phyloP scores from a whole-genome alignment of 2,888 invertebrate genomes.

The Morpho achilles region DNA sequence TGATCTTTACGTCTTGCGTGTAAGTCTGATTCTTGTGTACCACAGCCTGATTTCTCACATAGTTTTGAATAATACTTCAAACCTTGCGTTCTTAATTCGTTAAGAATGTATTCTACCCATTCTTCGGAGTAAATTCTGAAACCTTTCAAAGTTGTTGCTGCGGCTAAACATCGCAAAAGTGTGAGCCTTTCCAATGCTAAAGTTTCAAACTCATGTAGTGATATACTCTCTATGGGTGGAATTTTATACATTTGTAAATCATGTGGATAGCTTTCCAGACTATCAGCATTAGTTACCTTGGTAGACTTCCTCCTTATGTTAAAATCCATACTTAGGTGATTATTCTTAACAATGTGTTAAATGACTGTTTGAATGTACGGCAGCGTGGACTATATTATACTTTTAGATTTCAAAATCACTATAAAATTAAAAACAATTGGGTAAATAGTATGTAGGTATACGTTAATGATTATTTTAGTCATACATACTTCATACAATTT shows the following conservation, averaged over 20 bases:
- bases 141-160: constrained; percentile 82
- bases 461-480: too few relatives aligned
- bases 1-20: constrained; percentile 88
- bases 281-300: constrained; percentile 52
- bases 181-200: constrained; percentile 90
- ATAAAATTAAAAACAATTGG: too few relatives aligned
- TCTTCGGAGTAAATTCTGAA: constrained; percentile 82
- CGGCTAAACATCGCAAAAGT: constrained; percentile 87
- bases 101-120: constrained; percentile 81
- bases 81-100: constrained; percentile 83
- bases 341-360: not conserved
- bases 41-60: constrained; percentile 75
- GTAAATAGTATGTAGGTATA: too few relatives aligned
- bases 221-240: constrained; percentile 86
- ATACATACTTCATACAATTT: too few relatives aligned
- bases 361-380: too few relatives aligned
- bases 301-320: constrained; percentile 65
- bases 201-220: constrained; percentile 91
- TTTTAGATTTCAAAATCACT: too few relatives aligned
- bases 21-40: constrained; percentile 79
- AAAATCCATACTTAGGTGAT: constrained; percentile 53
- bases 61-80: constrained; percentile 82
- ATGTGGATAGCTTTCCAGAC: constrained; percentile 82
- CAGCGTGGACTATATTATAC: too few relatives aligned
- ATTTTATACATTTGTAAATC: constrained; percentile 88